phyloP scores from a whole-genome alignment of 2,888 invertebrate species.

The Drosophila meridionalis region DNA sequence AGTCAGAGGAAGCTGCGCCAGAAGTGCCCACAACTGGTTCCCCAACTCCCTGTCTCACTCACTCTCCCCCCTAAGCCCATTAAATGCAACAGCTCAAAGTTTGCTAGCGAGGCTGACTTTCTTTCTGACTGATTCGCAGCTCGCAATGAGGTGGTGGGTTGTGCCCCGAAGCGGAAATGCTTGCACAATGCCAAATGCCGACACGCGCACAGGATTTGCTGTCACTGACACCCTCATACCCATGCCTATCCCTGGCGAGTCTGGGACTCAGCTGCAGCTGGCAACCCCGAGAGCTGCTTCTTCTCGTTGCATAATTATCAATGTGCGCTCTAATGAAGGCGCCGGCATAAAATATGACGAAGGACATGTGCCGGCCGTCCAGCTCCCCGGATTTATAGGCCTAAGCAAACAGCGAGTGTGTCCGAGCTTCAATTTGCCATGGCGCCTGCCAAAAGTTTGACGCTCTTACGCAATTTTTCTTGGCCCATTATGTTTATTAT shows the following conservation, averaged over 20 bases:
- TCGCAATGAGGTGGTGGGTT: conserved; percentile 32
- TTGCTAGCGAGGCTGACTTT: conserved; percentile 27
- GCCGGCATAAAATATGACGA: conserved; percentile 66
- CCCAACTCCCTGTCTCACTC: not conserved
- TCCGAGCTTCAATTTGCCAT: conserved; percentile 41
- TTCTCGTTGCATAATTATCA: conserved; percentile 72
- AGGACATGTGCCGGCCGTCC: conserved; percentile 48
- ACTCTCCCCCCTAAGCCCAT: conserved; percentile 43
- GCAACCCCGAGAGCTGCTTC: conserved; percentile 14
- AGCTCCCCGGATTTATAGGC: conserved; percentile 47
- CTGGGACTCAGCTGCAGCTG: conserved; percentile 37
- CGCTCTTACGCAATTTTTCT: conserved; percentile 65
- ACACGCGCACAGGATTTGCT: conserved; percentile 76
- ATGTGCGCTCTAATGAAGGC: conserved; percentile 69
- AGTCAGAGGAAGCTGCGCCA: conserved; percentile 59
- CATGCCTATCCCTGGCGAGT: not conserved
- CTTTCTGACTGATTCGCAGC: conserved; percentile 28
- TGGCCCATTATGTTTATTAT: conserved; percentile 74
- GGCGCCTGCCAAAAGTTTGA: conserved; percentile 50
- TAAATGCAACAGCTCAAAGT: conserved; percentile 75
- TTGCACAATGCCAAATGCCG: conserved; percentile 78
- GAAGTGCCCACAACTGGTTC: conserved; percentile 48
- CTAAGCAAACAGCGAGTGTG: conserved; percentile 33
- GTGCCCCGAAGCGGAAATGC: conserved; percentile 57
- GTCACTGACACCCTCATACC: conserved; percentile 46